Evolutionary conservation across 2,888 invertebrate species (phyloP), one percentile per base, ranked within the genome.

Genomic region (Vannuccia rotundouncinata): DNA sequence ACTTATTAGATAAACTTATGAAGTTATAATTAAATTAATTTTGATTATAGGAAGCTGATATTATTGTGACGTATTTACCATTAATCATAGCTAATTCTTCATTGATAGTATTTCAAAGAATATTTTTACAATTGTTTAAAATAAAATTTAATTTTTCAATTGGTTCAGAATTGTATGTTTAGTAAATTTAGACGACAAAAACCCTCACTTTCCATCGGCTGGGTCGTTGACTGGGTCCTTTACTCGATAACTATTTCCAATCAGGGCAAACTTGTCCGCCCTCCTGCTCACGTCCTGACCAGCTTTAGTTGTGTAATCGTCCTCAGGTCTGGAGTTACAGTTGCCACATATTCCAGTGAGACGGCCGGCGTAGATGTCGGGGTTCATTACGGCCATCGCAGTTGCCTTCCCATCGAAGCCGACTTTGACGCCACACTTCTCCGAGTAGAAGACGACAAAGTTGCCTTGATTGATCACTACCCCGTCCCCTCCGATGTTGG

Each of bases 331-430:
- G 13, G 31, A 30, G 59, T 81, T 76, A 60, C 81, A 81, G 73
- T 81, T 75, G 1, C 81, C 81, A 30, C 81, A 81, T 28, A 81
- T 81, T 17, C 81, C 81, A 17, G 79, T 74, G 79, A 80, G 59
- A 25, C 73, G 5, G 29, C 78, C 78, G 66, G 79, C 79, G n/a
- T 80, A 80, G 28, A 31, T 27, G n/a, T 66, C 28, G n/a, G 66
- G 78, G n/a, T 74, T 73, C 25, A 80, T 74, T 1, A 80, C 66
- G 25, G 31, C 0, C 29, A 80, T 30, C n/a, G 77, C 77, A 30
- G 80, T 78, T 5, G 80, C 31, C 10, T 25, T 45, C 1, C 79
- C 81, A 45, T 80, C 74, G 31, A 80, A 80, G 2, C 29, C 28
- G 31, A 80, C 31, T n/a, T 81, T 59, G n/a, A 76, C 59, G 10